Base-by-base conservation (phyloP, 2,888 invertebrate genomes). In the Hesperia comma region DNA sequence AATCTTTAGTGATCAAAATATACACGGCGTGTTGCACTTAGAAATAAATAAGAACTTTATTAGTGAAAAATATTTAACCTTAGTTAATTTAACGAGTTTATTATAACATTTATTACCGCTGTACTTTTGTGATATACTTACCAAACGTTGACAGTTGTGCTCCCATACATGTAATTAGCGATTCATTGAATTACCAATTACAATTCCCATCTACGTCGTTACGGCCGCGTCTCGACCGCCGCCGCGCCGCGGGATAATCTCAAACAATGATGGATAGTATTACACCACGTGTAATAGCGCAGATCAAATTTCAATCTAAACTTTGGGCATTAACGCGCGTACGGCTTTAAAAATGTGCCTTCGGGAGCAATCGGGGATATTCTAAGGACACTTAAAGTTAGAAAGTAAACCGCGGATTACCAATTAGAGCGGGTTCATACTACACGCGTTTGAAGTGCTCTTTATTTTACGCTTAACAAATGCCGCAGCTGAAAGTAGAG, bases 281-380 rank as follows among this genome's bases (percentile, higher is more conserved):
- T 15, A 33, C 54, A 33, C n/a, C 33, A 33, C 54, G 54, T 54
- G 63, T 63, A 54, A 63, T 41, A 32, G 49, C 67, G 60, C 70
- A 76, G 79, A 90, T 90, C 90, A 88, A 88, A 90, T 90, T 90
- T 88, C 90, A 90, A 88, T 90, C 87, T 81, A 79, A 90, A 90
- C 80, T 90, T 90, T 79, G 69, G 77, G 75, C 88, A 88, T 90
- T 88, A 88, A 82, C 75, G 79, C 76, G 74, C 71, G 72, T 70
- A 80, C 79, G 82, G 82, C 82, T 79, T 78, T 84, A 87, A 85
- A 88, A 88, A 87, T 83, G 84, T 81, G 81, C 88, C 84, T 78
- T 79, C 58, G 86, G 87, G 86, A 85, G 75, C 72, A 68, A 75
- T 76, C 73, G 73, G 69, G 71, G 68, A 74, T 74, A 73, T 74